These are phyloP conservation scores for Schrankia costaestrigalis DNA, from an alignment of 2,888 invertebrate genomes.

Conservation along the genomic window DNA sequence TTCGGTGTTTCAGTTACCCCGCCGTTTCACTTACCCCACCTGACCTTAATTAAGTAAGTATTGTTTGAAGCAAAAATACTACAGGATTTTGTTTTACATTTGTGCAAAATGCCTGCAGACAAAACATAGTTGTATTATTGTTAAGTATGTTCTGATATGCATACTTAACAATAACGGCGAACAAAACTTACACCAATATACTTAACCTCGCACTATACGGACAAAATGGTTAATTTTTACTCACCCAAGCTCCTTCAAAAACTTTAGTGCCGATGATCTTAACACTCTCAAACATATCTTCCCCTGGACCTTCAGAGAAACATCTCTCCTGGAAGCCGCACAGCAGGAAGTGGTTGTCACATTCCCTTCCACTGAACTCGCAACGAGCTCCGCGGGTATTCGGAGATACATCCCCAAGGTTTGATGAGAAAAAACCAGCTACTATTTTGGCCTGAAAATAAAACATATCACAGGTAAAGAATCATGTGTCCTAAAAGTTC, in stretches of 20 bases:
- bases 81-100: too few species aligned
- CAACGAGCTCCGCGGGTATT: conserved; percentile 88
- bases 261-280: conserved; percentile 87
- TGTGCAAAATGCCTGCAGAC: too few species aligned
- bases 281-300: conserved; percentile 91
- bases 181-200: too few species aligned
- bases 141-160: too few species aligned
- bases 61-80: too few species aligned
- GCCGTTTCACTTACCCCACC: too few species aligned
- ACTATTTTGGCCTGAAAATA: conserved; percentile 84
- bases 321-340: conserved; percentile 83
- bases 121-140: too few species aligned
- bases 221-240: too few species aligned
- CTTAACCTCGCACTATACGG: too few species aligned
- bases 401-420: conserved; percentile 92
- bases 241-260: conserved; percentile 82
- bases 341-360: conserved; percentile 84
- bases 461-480: not conserved
- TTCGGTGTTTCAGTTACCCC: too few species aligned
- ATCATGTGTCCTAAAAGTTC: not conserved
- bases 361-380: conserved; percentile 84
- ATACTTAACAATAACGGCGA: too few species aligned
- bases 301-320: conserved; percentile 88
- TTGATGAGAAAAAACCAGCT: conserved; percentile 90
- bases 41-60: too few species aligned